Percentiles rank a stretch among this genome's conserved stretches.
Conservation (phyloP, 2,797 vertebrate genomes). For the Varecia variegata region DNA sequence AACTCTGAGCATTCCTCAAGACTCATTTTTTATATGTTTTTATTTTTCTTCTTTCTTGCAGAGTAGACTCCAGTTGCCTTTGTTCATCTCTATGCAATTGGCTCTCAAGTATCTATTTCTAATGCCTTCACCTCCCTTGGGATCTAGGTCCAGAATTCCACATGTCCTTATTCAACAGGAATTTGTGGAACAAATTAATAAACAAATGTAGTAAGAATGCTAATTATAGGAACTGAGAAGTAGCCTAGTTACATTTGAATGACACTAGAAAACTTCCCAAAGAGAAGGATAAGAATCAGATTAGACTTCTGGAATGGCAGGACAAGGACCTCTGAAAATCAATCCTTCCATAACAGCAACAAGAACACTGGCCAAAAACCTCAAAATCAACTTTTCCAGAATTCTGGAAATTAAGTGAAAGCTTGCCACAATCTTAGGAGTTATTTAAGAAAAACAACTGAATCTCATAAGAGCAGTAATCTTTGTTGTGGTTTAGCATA, state of each 20-base stretch:
- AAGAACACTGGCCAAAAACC: neutral
- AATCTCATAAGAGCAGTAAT: neutral
- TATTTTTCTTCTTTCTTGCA: neutral
- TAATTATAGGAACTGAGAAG: neutral
- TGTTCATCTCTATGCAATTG: neutral
- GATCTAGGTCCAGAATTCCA: neutral
- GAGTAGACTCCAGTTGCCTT: neutral
- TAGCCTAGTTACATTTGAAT: neutral
- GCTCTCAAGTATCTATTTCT: neutral
- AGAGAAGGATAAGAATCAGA: neutral
- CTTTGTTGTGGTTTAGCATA: neutral
- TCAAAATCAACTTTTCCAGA: neutral
- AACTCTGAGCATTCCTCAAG: neutral
- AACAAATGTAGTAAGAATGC: neutral
- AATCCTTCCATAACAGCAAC: neutral
- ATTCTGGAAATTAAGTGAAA: neutral
- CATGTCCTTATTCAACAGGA: neutral
- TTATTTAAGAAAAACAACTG: neutral
- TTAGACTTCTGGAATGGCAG: neutral
- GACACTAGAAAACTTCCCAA: neutral
- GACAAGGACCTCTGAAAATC: neutral
- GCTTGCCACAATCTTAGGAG: neutral
- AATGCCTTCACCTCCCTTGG: neutral
- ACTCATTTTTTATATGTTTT: neutral
- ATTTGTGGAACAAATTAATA: neutral